Evolutionary conservation across 2,888 invertebrate genomes (phyloP), one percentile per base, ranked within the genome.

Genomic region (Drosophila vallismaia): DNA sequence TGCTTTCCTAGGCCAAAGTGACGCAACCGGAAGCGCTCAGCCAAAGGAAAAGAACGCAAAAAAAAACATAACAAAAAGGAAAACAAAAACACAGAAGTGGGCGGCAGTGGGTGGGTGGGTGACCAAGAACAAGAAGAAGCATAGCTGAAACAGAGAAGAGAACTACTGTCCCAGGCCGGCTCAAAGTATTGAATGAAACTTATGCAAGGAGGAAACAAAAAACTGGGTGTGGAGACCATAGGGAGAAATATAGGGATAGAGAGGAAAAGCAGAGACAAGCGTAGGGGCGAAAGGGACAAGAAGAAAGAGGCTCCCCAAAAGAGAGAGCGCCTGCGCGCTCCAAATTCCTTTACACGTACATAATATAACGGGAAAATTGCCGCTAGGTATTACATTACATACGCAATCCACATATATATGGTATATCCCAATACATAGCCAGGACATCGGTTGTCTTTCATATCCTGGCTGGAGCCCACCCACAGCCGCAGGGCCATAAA

Each of bases 151-250:
- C 10, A 50, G 50, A 19, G 50, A 10, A 33, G 28, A 5, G 45
- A 24, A 40, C 19, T 42, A 38, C 64, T 64, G 45, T 33, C 44
- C 53, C 46, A 66, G 64, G 59, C 66, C 55, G 72, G 56, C 49
- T 62, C 57, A 24, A 14, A 75, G 81, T 80, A 78, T 81, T 83
- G 82, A 83, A 83, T 83, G 82, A 83, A 82, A 84, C 77, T 77
- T 72, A 64, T 72, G 68, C 59, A 54, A 58, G 63, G 28, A 50
- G 8, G 24, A 0, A 8, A 26, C 33, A 9, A 29, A 8, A 12
- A 26, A 26, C 28, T 19, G 48, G 48, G 33, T 50, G 9, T 54
- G 42, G 50, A 50, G 78, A 9, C 14, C 19, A 40, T 19, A 19
- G 19, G 12, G 14, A 40, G 40, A 14, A 7, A 1, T 40, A 40